A percentile compares a stretch with the other conserved stretches of the same genome.
Conservation (phyloP, 2,888 invertebrate species). For the Nemotelus nigrinus region DNA sequence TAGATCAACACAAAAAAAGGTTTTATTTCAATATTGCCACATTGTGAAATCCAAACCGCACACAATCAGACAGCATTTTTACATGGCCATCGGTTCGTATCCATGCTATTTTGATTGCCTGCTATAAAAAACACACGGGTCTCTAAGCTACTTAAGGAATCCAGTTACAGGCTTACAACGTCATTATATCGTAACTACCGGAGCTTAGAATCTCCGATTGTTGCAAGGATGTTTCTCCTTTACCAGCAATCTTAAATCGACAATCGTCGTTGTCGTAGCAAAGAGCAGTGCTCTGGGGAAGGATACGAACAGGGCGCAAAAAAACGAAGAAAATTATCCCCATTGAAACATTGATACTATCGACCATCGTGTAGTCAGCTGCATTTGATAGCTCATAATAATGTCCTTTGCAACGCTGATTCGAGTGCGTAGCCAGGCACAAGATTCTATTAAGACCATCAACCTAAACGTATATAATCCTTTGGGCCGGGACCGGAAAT, state of each 20-base stretch:
- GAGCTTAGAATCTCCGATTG: constrained; percentile 19
- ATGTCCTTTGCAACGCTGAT: constrained; percentile 20
- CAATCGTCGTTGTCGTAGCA: neutral
- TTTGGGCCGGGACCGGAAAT: constrained; percentile 26
- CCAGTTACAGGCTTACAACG: constrained; percentile 10
- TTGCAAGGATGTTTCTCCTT: neutral
- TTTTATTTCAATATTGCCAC: too few species aligned
- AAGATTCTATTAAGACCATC: constrained; percentile 30
- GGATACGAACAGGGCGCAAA: constrained; percentile 1
- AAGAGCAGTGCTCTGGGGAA: neutral
- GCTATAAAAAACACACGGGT: constrained; percentile 14
- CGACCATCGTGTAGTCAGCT: constrained; percentile 26
- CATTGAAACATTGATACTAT: constrained; percentile 29
- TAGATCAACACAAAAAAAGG: too few species aligned
- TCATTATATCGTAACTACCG: constrained; percentile 26
- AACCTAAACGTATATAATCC: constrained; percentile 26
- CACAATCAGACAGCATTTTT: neutral
- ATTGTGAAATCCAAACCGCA: neutral
- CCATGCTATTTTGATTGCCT: neutral
- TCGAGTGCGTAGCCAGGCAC: constrained; percentile 2
- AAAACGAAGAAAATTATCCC: constrained; percentile 15
- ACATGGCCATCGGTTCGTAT: neutral
- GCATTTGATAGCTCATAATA: constrained; percentile 43
- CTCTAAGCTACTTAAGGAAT: constrained; percentile 27
- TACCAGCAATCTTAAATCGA: neutral